Evolutionary conservation across 2,113 vertebrate genomes (phyloP), one percentile per base, ranked within the genome.

Genomic region (Orycteropus afer): DNA sequence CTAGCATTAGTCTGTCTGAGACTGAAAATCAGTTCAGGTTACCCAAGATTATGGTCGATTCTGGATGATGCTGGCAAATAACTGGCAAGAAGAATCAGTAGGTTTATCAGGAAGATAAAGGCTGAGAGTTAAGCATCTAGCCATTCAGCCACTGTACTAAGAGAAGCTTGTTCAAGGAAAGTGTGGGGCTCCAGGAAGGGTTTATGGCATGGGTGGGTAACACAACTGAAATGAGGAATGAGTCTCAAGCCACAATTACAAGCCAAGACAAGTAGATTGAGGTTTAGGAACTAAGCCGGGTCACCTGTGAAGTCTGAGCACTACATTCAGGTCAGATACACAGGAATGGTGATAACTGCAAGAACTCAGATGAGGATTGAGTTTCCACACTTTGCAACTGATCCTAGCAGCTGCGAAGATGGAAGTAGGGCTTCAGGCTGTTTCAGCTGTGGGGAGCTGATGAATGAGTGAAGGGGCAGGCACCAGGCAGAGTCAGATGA

Each of bases 381-480:
- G 40, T 23, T n/a, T 40, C 53, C 25, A 49, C 15, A 17, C 5
- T 63, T 93, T 59, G 25, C 37, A 22, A 23, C 18, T 2, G 13
- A 8, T 18, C 40, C 55, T 22, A 5, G 2, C 2, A 29, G 27
- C 40, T 25, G 51, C 8, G 77, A 45, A 22, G 59, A 2, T 10
- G 1, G 71, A 3, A 3, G 7, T 51, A 23, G 45, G 53, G 6
- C 1, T 4, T 0, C 0, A 22, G n/a, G 57, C 25, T 76, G n/a
- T 55, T 61, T n/a, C 82, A 88, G 88, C 74, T 91, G 80, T 32
- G 80, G 45, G 51, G 76, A 42, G 53, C 85, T 45, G 9, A 53
- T 27, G 55, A 90, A 37, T 37, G 74, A 49, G 23, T 22, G 67
- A 40, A 77, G 45, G 69, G 29, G 27, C 53, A 51, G 15, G 15